Conservation (phyloP, 2,797 vertebrate genomes). For the Coccyzus lansbergi region DNA sequence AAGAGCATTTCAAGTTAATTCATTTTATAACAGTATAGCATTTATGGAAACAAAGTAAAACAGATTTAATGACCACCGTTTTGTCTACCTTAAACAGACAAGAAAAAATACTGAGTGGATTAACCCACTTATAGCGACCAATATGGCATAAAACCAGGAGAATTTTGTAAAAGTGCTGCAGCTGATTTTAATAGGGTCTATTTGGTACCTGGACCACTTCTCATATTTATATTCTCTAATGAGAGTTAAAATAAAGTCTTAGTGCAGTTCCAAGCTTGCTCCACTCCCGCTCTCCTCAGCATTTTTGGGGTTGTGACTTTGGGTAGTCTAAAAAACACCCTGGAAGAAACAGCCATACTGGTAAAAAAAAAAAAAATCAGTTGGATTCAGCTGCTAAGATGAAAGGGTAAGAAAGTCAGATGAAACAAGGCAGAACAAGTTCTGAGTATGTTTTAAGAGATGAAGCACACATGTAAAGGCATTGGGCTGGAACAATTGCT, state of each 20-base stretch:
- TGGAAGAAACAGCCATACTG: background rate
- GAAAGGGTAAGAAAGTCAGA: background rate
- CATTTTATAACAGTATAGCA: background rate
- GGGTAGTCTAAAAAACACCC: background rate
- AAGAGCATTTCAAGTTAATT: constrained; percentile 8
- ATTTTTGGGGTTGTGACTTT: background rate
- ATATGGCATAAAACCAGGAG: background rate
- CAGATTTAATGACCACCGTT: background rate
- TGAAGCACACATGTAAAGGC: background rate
- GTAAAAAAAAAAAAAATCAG: background rate
- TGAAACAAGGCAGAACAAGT: background rate
- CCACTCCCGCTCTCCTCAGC: fast-evolving
- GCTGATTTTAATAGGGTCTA: background rate
- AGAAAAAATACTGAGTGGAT: background rate
- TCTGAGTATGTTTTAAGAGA: background rate
- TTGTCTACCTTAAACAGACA: background rate
- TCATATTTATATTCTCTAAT: background rate
- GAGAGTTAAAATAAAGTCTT: background rate
- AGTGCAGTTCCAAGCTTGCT: background rate
- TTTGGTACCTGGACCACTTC: background rate
- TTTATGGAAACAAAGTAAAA: background rate
- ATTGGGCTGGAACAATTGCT: background rate
- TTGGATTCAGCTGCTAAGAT: background rate
- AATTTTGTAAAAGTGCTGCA: background rate
- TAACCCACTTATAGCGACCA: background rate